Conservation (phyloP, 2,113 vertebrate genomes). For the Micronisus gabar region DNA sequence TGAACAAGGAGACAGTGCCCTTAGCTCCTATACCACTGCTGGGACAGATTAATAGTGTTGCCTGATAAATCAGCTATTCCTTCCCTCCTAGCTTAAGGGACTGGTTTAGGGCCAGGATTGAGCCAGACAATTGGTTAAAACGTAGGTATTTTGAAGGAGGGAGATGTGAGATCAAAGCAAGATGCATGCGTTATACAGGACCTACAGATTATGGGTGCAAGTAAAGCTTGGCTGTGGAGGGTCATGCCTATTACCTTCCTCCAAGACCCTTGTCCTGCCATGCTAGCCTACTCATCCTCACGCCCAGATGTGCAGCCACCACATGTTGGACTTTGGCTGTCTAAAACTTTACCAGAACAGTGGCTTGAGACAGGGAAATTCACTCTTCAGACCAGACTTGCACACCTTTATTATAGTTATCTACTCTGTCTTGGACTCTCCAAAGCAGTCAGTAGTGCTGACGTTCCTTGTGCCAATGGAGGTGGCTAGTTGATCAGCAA, state of each 20-base stretch:
- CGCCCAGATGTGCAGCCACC: neutral
- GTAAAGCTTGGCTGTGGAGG: neutral
- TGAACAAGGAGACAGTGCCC: neutral
- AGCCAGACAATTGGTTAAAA: neutral
- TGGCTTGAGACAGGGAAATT: neutral
- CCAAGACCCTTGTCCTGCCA: neutral
- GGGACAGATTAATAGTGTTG: neutral
- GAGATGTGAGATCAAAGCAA: neutral
- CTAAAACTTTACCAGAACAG: neutral
- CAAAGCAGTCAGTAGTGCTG: neutral
- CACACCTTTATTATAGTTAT: neutral
- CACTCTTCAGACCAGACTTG: neutral
- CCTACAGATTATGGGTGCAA: neutral
- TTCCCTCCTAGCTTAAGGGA: neutral
- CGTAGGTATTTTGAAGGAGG: neutral
- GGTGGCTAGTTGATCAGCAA: neutral
- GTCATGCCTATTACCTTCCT: neutral
- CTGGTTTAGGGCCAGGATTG: neutral
- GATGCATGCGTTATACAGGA: neutral
- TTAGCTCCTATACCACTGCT: neutral
- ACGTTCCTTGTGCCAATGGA: neutral
- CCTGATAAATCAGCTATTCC: neutral
- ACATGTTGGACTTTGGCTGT: neutral
- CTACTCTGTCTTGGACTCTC: neutral
- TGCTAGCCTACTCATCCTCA: neutral